A percentile compares a stretch with the other conserved stretches of the same genome.
Conservation (phyloP, 2,888 invertebrate genomes). For the Melolontha melolontha region DNA sequence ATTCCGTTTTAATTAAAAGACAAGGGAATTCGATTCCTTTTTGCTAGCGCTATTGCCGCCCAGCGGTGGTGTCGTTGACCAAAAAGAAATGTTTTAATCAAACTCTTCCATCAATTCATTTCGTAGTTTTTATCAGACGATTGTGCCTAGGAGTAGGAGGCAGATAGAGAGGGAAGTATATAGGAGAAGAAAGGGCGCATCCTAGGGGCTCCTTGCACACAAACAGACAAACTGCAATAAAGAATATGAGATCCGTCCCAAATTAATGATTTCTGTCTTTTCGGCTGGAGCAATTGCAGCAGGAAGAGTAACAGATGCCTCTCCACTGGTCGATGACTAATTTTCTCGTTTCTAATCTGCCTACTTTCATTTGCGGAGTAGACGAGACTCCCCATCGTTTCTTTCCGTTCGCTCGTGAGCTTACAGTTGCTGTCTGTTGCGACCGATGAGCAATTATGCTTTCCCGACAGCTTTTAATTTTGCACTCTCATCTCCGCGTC, state of each 20-base stretch:
- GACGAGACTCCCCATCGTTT: too few relatives aligned
- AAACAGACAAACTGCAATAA: conserved; percentile 40
- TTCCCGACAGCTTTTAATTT: conserved; percentile 6
- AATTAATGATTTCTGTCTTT: conserved; percentile 57
- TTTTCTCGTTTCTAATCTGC: conserved; percentile 56
- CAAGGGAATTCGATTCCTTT: conserved; percentile 22
- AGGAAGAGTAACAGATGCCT: too few relatives aligned
- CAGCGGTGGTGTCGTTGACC: neutral
- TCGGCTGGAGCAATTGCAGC: conserved; percentile 47
- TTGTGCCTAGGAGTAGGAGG: neutral
- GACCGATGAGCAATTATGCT: neutral
- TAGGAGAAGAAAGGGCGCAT: neutral
- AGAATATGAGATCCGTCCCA: conserved; percentile 51
- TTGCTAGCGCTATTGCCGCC: conserved; percentile 4
- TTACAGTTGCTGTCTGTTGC: too few relatives aligned
- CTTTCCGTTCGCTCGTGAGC: too few relatives aligned
- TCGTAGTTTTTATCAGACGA: conserved; percentile 1
- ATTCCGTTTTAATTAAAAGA: conserved; percentile 21
- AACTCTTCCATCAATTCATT: conserved; percentile 16
- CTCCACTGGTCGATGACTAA: conserved; percentile 53
- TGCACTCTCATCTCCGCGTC: conserved; percentile 51
- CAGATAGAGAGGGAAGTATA: neutral
- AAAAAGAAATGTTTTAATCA: conserved; percentile 14
- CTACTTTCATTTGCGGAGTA: conserved; percentile 49
- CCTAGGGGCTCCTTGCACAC: neutral